Evolutionary conservation across 2,113 vertebrate genomes (phyloP).

Genomic region (Oceanites oceanicus): DNA sequence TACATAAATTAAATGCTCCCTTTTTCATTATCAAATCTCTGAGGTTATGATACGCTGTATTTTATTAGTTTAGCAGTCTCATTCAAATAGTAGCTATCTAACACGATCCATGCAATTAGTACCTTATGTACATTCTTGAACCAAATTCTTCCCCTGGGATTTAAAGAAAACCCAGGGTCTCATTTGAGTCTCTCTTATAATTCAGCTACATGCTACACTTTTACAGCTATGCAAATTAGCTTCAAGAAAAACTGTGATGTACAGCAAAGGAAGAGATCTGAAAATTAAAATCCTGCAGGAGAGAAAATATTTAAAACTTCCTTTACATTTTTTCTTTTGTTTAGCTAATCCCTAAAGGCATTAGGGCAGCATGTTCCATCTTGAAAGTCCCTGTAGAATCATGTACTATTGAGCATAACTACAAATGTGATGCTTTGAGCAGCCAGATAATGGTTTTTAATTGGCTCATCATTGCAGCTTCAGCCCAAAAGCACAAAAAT

Average conservation of each 20-base stretch:
- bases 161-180: constrained; percentile 44
- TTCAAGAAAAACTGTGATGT: constrained; percentile 11
- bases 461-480: constrained; percentile 69
- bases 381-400: constrained; percentile 49
- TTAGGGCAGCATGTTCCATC: constrained; percentile 41
- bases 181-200: constrained; percentile 33
- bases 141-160: constrained; percentile 40
- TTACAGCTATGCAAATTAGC: constrained; percentile 45
- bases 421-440: constrained; percentile 59
- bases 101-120: constrained; percentile 37
- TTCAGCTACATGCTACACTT: not conserved
- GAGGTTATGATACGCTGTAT: not conserved
- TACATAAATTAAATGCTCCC: constrained; percentile 11
- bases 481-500: constrained; percentile 71
- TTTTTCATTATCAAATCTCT: constrained; percentile 12
- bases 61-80: constrained; percentile 35
- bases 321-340: constrained; percentile 59
- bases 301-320: constrained; percentile 60
- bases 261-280: constrained; percentile 32
- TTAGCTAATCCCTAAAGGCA: constrained; percentile 51
- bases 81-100: constrained; percentile 38
- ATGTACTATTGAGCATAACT: constrained; percentile 35
- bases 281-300: constrained; percentile 41
- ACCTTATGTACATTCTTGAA: constrained; percentile 38
- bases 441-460: constrained; percentile 72